Base-by-base conservation (phyloP, 2,888 invertebrate genomes). In the Notodonta dromedarius region DNA sequence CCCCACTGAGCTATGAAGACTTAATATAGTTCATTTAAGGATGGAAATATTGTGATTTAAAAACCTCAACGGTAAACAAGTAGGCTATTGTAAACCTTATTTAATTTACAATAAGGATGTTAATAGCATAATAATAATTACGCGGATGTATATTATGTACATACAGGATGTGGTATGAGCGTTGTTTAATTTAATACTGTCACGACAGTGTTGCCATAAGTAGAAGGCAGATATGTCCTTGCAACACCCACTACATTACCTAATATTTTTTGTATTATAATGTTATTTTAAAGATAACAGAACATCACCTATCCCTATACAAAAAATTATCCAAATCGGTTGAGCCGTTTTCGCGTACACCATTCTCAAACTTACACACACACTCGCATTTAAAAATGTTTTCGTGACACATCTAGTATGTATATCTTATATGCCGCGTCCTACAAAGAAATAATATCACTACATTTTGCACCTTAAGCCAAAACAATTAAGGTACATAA, bases 41-140 rank as follows among this genome's bases (percentile, higher is more conserved):
- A 39, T 11, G 42, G 42, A 42, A 46, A 4, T n/a, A 55, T 55
- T 56, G 58, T 52, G 58, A 58, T 52, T 32, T 16, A 35, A 52
- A 12, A 62, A 44, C 54, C 54, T 54, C 54, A 54, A 39, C 39
- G 54, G 44, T 54, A 53, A 39, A 16, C 56, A 52, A 44, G 60
- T 69, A 70, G 67, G 82, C 79, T 81, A 77, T 79, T 78, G 73
- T 73, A 67, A 75, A 76, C 78, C 81, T 80, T 81, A 78, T 79
- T 74, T 55, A 56, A 50, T 58, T 68, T 16, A 44, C n/a, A 44
- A 78, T 82, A 81, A 82, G 80, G 75, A 70, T 69, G 75, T 70
- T 74, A 75, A 79, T 79, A 77, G 78, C 77, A 62, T 66, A 62
- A 57, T 59, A 57, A 63, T n/a, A 52, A 61, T 60, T 60, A 59